phyloP scores from a whole-genome alignment of 2,888 invertebrate genomes.

The Hypolimnas misippus region DNA sequence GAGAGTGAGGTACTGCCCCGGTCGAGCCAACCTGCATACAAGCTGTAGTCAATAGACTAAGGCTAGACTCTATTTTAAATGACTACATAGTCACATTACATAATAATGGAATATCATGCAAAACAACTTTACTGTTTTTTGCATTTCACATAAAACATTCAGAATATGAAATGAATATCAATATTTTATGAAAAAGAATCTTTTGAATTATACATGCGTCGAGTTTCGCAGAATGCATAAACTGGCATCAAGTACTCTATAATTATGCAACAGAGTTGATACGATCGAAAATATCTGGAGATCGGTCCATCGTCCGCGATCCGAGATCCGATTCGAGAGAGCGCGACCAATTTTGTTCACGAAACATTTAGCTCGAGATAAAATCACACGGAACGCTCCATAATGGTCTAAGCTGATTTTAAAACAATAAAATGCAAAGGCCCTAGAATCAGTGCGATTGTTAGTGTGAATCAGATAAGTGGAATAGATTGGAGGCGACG shows the following conservation, averaged over 20 bases:
- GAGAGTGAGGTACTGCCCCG: too few species aligned
- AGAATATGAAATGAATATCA: slow-evolving; percentile 20
- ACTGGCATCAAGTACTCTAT: slow-evolving; percentile 56
- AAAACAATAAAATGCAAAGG: slow-evolving; percentile 57
- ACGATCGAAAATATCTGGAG: slow-evolving; percentile 60
- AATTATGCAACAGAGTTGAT: slow-evolving; percentile 73
- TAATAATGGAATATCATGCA: too few species aligned
- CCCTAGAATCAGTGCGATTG: slow-evolving; percentile 66
- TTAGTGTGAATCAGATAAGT: slow-evolving; percentile 76
- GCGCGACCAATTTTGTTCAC: slow-evolving; percentile 81
- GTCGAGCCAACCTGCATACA: too few species aligned
- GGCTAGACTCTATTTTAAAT: too few species aligned
- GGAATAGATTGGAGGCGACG: slow-evolving; percentile 59
- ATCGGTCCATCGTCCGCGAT: slow-evolving; percentile 55
- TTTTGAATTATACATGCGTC: slow-evolving; percentile 41
- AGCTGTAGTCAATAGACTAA: too few species aligned
- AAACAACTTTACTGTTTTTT: too few species aligned
- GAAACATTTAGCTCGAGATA: slow-evolving; percentile 79
- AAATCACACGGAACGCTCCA: slow-evolving; percentile 65
- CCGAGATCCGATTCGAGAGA: slow-evolving; percentile 68
- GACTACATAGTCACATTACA: too few species aligned
- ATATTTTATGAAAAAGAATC: slow-evolving; percentile 21
- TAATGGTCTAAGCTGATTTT: slow-evolving; percentile 54
- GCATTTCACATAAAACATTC: slow-evolving; percentile 13
- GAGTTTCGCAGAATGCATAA: slow-evolving; percentile 64